Percentiles rank a stretch among this genome's conserved stretches.
Evolutionary conservation across 2,113 vertebrate species (phyloP).

Genomic region (Hipposideros armiger): DNA sequence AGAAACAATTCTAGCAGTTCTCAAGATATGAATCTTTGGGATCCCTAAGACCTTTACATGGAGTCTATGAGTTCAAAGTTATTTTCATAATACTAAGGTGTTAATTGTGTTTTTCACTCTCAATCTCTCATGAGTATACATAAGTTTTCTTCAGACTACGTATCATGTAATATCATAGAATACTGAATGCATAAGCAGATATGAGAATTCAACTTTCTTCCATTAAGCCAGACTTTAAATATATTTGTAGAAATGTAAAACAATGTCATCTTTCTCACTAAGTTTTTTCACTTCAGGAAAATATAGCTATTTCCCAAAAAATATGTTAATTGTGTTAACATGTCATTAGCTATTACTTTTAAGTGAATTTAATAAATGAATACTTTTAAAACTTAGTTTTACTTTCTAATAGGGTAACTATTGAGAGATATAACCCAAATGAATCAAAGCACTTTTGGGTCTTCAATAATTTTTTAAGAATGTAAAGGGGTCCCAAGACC

Average conservation of each 20-base stretch:
- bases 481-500: not conserved
- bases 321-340: not conserved
- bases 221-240: not conserved
- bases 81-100: conserved; percentile 16
- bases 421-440: not conserved
- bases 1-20: conserved; percentile 23
- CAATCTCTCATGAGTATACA: not conserved
- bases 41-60: not conserved
- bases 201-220: not conserved
- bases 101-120: not conserved
- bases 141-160: not conserved
- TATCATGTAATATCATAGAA: not conserved
- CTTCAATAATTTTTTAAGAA: conserved; percentile 25
- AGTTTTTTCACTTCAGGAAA: not conserved
- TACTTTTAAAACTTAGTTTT: conserved; percentile 33
- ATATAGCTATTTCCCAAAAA: not conserved
- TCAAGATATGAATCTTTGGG: not conserved
- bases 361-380: conserved; percentile 36
- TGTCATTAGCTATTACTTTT: conserved; percentile 27
- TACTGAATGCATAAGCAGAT: not conserved
- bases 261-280: not conserved
- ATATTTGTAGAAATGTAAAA: not conserved
- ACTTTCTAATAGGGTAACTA: conserved; percentile 33
- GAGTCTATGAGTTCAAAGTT: conserved; percentile 1
- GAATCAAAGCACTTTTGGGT: not conserved